Evolutionary conservation across 2,888 invertebrate genomes (phyloP), one percentile per base, ranked within the genome.

Genomic region (Melolontha melolontha): DNA sequence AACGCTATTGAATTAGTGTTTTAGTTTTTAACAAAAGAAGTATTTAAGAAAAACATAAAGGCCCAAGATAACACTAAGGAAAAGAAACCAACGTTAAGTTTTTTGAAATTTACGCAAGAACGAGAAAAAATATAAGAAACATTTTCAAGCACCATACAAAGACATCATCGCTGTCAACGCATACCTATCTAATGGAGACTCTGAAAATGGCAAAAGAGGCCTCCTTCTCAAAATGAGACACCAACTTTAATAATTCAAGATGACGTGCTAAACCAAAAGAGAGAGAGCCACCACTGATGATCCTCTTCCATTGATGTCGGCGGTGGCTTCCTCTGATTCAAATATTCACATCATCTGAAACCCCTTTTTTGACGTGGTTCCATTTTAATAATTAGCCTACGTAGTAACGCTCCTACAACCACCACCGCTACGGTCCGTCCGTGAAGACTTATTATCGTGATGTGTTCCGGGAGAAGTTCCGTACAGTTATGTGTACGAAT

Each of bases 381-480:
- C 77, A 77, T 79, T 79, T 80, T 76, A 80, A 79, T 80, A 80
- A 79, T 80, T 79, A 79, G 77, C 67, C 69, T 34, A 6, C 34
- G 34, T 34, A 34, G 34, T 34, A 34, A 34, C 12, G 49, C 7
- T 34, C 34, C 10, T 34, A 34, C 34, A 6, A 34, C 34, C 34
- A 34, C 34, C 29, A 6, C 17, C 16, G 51, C 51, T 27, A 29
- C 51, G 17, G 51, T 29, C 22, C 34, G 6, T 10, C 34, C 34
- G 34, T 34, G 34, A 34, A 34, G 34, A 34, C 34, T 34, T 34
- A 34, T 34, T 34, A 34, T 34, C 6, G 34, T 34, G 22, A 51
- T 8, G 51, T 29, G 51, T 27, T 51, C 17, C 50, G 57, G 40
- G 64, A 64, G 64, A 17, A 64, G 17, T 50, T 64, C 50, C 39